Base-by-base conservation (phyloP, 2,888 invertebrate genomes). In the Tryphoninae sp. region DNA sequence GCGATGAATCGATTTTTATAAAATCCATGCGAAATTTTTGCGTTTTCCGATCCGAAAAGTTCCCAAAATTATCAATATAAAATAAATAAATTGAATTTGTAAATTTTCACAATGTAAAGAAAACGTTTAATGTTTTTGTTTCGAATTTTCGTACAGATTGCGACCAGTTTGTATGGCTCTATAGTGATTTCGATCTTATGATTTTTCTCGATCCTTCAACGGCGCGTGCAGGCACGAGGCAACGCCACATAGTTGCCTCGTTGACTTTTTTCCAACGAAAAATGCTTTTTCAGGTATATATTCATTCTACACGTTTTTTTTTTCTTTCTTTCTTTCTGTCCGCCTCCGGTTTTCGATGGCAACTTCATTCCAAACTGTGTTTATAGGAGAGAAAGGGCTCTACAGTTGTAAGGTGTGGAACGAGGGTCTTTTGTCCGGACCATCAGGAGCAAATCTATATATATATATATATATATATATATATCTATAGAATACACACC, bases 261-360 rank as follows among this genome's bases (percentile, higher is more conserved):
- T 77, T 71, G 77, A 81, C 78, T 78, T 78, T 77, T 75, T 74
- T 65, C n/a, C 69, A 42, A 59, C 6, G 40, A 74, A 81, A 81
- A 78, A 69, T 26, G 42, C 7, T 53, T 74, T 33, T 81, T 81
- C 73, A 33, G 59, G 74, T 78, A 69, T 77, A 68, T 16, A 64
- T 19, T 33, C 72, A 33, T 33, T n/a, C 51, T 19, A 8, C n/a
- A 19, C 7, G 16, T 55, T n/a, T 55, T 11, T 33, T 13, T 13
- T 13, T 59, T 26, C 64, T 40, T 23, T 59, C 19, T 73, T 58
- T 65, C 6, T 2, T 19, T 73, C 49, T 45, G 62, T 16, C 33
- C 26, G 51, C 4, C 64, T 67, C 42, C 33, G 64, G 40, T 55
- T 51, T 22, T 62, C 22, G 26, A 58, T 69, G 33, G 45, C 6